Conservation (phyloP, 2,888 invertebrate species). For the Carterocephalus palaemon region DNA sequence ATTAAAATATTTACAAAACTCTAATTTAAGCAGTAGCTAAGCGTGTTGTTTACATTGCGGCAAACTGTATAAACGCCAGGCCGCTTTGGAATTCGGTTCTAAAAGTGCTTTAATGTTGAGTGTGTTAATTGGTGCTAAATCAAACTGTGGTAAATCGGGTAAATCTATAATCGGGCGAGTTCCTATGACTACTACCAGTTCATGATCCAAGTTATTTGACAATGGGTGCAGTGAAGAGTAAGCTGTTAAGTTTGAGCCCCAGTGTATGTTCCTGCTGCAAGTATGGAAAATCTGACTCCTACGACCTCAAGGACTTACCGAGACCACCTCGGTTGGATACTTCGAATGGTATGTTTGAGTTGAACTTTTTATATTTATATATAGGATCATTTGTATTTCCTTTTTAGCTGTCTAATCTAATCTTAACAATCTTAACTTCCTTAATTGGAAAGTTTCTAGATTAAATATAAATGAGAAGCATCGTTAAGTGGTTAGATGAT, state of each 20-base stretch:
- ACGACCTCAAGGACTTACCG: slow-evolving; percentile 63
- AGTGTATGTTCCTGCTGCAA: slow-evolving; percentile 49
- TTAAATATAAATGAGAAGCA: no score
- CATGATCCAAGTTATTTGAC: slow-evolving; percentile 16
- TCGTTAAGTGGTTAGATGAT: no score
- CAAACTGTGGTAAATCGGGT: slow-evolving; percentile 34
- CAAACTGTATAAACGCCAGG: slow-evolving; percentile 43
- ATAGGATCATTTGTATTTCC: no score
- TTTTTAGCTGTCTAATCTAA: no score
- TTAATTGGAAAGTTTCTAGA: no score
- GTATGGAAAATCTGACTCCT: slow-evolving; percentile 45
- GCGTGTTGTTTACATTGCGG: slow-evolving; percentile 53
- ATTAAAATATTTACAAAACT: slow-evolving; percentile 34
- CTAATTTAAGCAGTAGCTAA: slow-evolving; percentile 44
- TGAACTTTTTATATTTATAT: neutral
- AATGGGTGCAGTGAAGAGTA: slow-evolving; percentile 66
- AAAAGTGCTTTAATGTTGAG: slow-evolving; percentile 42
- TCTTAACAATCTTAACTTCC: no score
- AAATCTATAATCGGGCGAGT: slow-evolving; percentile 12
- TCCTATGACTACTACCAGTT: slow-evolving; percentile 24
- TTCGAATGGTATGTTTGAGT: slow-evolving; percentile 45
- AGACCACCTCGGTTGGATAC: slow-evolving; percentile 55
- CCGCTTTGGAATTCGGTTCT: slow-evolving; percentile 42
- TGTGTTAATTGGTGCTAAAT: slow-evolving; percentile 47
- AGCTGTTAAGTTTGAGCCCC: slow-evolving; percentile 46